A percentile compares a stretch with the other conserved stretches of the same genome.
phyloP scores from a whole-genome alignment of 2,113 vertebrate genomes.

The Sturnus vulgaris region DNA sequence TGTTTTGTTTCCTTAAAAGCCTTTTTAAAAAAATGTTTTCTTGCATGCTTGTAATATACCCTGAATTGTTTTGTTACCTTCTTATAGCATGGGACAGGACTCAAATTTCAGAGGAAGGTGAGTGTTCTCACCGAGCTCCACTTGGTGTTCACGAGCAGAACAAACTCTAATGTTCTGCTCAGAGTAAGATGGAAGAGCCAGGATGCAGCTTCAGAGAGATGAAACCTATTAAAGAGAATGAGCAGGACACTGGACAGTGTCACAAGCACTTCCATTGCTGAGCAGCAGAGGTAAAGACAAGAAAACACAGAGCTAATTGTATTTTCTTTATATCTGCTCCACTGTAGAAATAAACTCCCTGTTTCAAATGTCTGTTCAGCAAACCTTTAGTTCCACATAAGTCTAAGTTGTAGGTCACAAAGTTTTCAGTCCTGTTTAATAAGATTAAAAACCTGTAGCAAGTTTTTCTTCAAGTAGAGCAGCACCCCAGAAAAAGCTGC shows the following conservation, averaged over 20 bases:
- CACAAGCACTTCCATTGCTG: background rate
- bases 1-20: background rate
- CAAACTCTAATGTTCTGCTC: background rate
- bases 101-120: background rate
- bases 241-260: background rate
- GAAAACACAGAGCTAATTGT: background rate
- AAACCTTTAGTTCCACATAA: background rate
- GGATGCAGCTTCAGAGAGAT: background rate
- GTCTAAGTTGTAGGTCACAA: background rate
- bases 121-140: background rate
- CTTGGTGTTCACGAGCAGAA: background rate
- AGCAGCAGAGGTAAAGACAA: background rate
- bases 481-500: background rate
- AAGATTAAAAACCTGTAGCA: background rate
- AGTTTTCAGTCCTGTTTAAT: background rate
- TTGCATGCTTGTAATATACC: background rate
- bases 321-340: background rate
- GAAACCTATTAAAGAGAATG: background rate
- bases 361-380: background rate
- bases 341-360: background rate
- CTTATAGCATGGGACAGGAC: background rate
- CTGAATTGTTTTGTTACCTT: background rate
- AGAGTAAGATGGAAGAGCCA: background rate
- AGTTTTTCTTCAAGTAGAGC: background rate
- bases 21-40: accelerated